Evolutionary conservation across 2,797 vertebrate genomes (phyloP).

Genomic region (Falco naumanni): DNA sequence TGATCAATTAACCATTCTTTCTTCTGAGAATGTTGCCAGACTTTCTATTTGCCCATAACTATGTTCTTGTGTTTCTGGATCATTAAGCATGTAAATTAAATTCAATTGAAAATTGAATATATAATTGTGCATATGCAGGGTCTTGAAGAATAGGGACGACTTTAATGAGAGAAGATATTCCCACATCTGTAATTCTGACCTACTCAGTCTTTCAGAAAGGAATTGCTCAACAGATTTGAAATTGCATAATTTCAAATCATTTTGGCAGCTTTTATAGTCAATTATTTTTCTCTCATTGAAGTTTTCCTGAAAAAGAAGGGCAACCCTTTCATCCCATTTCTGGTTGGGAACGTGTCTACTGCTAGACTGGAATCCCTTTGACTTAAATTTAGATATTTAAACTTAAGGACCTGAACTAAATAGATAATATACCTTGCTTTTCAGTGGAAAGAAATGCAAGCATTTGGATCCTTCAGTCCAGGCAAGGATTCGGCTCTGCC

Average conservation of each 20-base stretch:
- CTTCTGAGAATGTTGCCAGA: constrained; percentile 25
- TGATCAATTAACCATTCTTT: constrained; percentile 27
- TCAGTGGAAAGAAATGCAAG: neutral
- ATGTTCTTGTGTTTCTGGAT: constrained; percentile 49
- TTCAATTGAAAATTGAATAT: constrained; percentile 49
- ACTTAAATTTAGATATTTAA: neutral
- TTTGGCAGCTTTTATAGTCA: constrained; percentile 23
- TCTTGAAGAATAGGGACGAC: constrained; percentile 28
- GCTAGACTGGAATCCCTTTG: neutral
- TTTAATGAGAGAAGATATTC: constrained; percentile 49
- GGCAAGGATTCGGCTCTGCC: neutral
- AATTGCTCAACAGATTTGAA: constrained; percentile 63
- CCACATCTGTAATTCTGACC: constrained; percentile 49
- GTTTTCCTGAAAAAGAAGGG: neutral
- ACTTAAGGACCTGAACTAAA: neutral
- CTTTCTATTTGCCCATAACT: constrained; percentile 19
- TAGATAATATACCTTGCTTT: neutral
- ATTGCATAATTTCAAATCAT: constrained; percentile 49
- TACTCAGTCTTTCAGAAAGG: constrained; percentile 53
- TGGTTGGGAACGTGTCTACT: neutral
- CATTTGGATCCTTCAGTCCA: neutral
- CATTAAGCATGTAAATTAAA: constrained; percentile 57
- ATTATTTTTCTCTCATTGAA: constrained; percentile 14
- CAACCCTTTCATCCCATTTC: neutral
- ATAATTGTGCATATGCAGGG: neutral